Evolutionary conservation across 2,113 vertebrate genomes (phyloP), one percentile per base, ranked within the genome.

Genomic region (Hymenochirus boettgeri): DNA sequence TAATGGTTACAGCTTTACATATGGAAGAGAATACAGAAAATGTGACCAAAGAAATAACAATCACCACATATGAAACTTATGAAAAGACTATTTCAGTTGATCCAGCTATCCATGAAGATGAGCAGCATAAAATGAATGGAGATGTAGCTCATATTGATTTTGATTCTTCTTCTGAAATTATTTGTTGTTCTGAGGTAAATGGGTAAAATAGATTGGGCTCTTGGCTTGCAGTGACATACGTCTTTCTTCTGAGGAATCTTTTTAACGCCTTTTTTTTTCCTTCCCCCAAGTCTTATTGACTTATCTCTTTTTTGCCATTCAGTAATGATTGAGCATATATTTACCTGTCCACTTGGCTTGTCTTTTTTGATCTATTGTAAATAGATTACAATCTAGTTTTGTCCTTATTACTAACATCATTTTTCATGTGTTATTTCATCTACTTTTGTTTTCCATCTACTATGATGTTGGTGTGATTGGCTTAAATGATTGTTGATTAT

Each of bases 171-270:
- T 84, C 93, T 75, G 88, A 97, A 84, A 91, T 98, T 92, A 95
- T 99, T 88, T 97, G 94, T 96, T 98, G 91, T 86, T 95, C 95
- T 76, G 95, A 99, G 96, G 96, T 99, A 99, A 98, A 92, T 93
- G 76, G 81, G 87, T 27, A 82, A 77, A 77, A 79, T 71, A 75
- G 61, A 74, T 65, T 61, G 75, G 76, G 77, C 69, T 69, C 77
- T 71, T 74, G 67, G 65, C 72, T 57, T 74, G 62, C 62, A 47
- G 5, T 54, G 71, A 75, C 53, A 0, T 71, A 2, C 76, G 73
- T 72, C 73, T 81, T 73, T 47, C 22, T 31, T 47, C 47, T 52
- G 21, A 4, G 39, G 39, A 1, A 4, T 15, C 35, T 42, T 42
- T 42, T 42, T 15, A 42, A 39, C 15, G 17, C 37, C 3, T 39